Evolutionary conservation across 2,888 invertebrate species (phyloP).

Genomic region (Rotaria magnacalcarata): DNA sequence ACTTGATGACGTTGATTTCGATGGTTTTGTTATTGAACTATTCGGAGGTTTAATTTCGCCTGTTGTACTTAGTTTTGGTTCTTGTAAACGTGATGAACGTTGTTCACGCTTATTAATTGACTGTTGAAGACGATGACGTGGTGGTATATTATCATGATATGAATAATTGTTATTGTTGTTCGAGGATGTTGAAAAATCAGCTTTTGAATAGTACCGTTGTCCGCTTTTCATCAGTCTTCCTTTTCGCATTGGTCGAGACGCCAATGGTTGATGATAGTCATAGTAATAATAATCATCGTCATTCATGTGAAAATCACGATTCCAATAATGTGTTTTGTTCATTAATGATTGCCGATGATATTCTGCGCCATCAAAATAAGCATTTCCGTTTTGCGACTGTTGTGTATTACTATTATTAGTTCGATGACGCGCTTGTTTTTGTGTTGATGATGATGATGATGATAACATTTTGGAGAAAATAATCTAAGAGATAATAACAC

Average conservation of each 20-base stretch:
- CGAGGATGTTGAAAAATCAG: background rate
- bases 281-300: background rate
- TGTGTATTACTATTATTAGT: background rate
- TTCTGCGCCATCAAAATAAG: background rate
- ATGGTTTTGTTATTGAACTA: background rate
- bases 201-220: background rate
- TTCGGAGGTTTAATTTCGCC: background rate
- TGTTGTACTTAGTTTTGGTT: background rate
- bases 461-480: background rate
- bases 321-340: background rate
- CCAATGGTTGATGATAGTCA: background rate
- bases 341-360: background rate
- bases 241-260: background rate
- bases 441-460: background rate
- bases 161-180: background rate
- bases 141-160: background rate
- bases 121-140: background rate
- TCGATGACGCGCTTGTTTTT: background rate
- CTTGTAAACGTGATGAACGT: background rate
- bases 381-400: background rate
- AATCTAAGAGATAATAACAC: background rate
- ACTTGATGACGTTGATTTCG: background rate
- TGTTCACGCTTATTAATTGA: background rate
- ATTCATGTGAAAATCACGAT: background rate
- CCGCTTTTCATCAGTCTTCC: background rate